These are phyloP conservation scores for Semnopithecus entellus DNA, from an alignment of 2,113 vertebrate genomes.

Conservation along the genomic window DNA sequence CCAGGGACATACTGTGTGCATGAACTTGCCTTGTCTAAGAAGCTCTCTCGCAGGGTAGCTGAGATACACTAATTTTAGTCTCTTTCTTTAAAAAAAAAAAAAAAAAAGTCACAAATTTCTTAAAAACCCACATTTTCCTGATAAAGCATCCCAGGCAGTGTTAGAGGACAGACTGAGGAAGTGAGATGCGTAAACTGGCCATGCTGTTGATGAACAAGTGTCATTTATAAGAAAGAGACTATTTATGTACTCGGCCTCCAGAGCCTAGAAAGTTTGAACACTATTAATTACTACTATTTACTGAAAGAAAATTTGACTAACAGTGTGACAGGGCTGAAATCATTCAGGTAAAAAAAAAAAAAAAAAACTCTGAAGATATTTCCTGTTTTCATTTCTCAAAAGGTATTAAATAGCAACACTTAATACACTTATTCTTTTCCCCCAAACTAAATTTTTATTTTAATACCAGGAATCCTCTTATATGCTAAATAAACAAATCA, in stretches of 20 bases:
- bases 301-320: conserved; percentile 30
- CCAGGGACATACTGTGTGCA: not conserved
- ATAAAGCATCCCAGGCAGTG: not conserved
- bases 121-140: not conserved
- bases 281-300: conserved; percentile 23
- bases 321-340: conserved; percentile 9
- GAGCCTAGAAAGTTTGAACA: not conserved
- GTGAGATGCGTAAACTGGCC: not conserved
- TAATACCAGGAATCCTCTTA: conserved; percentile 24
- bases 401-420: conserved; percentile 31
- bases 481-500: not conserved
- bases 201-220: not conserved
- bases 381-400: conserved; percentile 13
- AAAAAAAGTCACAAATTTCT: not conserved
- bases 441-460: conserved; percentile 34
- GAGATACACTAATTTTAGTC: not conserved
- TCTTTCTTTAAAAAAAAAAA: not conserved
- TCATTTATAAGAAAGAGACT: not conserved
- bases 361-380: not conserved
- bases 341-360: not conserved
- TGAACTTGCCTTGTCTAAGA: not conserved
- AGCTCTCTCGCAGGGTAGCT: not conserved
- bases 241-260: not conserved
- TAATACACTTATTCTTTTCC: conserved; percentile 35
- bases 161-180: not conserved